These are phyloP conservation scores for Nephrotoma appendiculata DNA, from an alignment of 2,888 invertebrate genomes.

Conservation along the genomic window DNA sequence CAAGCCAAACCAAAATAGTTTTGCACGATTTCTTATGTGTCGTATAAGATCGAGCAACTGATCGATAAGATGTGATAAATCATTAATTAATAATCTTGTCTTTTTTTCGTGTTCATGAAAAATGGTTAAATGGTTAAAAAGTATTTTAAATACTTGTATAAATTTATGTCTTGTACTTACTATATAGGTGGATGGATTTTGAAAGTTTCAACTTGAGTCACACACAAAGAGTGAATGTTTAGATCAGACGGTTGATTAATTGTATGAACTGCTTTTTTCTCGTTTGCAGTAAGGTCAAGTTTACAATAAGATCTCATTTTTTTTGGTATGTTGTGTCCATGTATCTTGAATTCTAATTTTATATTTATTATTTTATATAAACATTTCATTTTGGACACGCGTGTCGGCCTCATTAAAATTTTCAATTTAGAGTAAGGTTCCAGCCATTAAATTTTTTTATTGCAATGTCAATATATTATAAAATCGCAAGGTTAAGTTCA, in stretches of 20 bases:
- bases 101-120: neutral
- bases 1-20: neutral
- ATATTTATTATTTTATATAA: neutral
- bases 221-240: neutral
- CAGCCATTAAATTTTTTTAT: neutral
- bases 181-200: neutral
- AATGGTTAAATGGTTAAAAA: neutral
- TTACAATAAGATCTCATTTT: neutral
- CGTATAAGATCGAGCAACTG: neutral
- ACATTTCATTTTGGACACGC: neutral
- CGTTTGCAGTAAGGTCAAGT: neutral
- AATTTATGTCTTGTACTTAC: neutral
- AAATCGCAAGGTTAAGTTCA: neutral
- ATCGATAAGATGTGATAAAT: neutral
- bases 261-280: neutral
- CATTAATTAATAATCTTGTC: neutral
- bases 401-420: neutral
- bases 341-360: too few species aligned
- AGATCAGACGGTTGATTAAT: neutral
- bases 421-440: neutral
- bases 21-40: neutral
- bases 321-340: neutral
- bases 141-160: neutral
- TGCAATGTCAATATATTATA: neutral
- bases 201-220: neutral